phyloP scores from a whole-genome alignment of 2,888 invertebrate species.

The Drosophila mimetica region DNA sequence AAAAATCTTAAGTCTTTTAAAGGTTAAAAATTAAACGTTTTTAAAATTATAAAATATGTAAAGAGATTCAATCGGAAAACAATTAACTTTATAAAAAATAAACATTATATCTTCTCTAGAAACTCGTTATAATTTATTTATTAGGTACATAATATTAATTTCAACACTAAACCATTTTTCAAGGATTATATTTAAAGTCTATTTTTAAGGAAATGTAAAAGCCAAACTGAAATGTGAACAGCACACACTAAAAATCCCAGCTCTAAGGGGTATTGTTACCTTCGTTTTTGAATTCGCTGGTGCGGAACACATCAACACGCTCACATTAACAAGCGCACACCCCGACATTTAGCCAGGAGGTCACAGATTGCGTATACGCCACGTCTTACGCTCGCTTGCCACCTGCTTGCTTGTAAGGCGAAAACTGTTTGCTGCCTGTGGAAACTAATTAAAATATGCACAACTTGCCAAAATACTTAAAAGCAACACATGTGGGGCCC shows the following conservation, averaged over 20 bases:
- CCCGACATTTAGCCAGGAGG: constrained; percentile 18
- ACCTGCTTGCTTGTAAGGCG: constrained; percentile 46
- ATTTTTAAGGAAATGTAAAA: too few relatives aligned
- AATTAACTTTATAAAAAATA: too few relatives aligned
- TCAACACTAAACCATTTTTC: too few relatives aligned
- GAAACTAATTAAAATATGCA: constrained; percentile 79
- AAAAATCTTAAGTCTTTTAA: too few relatives aligned
- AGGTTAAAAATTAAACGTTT: too few relatives aligned
- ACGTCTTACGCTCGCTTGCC: constrained; percentile 23
- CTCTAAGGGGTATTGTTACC: neutral
- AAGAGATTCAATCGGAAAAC: neutral
- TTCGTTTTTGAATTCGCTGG: neutral
- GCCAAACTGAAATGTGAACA: neutral
- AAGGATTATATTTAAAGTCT: too few relatives aligned
- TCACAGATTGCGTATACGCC: constrained; percentile 54
- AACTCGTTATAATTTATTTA: too few relatives aligned
- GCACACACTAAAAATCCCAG: neutral
- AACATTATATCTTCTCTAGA: too few relatives aligned
- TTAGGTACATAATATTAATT: too few relatives aligned
- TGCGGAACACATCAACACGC: constrained; percentile 2
- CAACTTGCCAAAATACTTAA: constrained; percentile 72
- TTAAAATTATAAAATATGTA: too few relatives aligned
- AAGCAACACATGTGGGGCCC: constrained; percentile 45
- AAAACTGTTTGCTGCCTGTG: constrained; percentile 48
- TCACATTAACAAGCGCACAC: constrained; percentile 19